Evolutionary conservation across 2,113 vertebrate species (phyloP), one percentile per base, ranked within the genome.

Genomic region (Cyprinodon tularosa): DNA sequence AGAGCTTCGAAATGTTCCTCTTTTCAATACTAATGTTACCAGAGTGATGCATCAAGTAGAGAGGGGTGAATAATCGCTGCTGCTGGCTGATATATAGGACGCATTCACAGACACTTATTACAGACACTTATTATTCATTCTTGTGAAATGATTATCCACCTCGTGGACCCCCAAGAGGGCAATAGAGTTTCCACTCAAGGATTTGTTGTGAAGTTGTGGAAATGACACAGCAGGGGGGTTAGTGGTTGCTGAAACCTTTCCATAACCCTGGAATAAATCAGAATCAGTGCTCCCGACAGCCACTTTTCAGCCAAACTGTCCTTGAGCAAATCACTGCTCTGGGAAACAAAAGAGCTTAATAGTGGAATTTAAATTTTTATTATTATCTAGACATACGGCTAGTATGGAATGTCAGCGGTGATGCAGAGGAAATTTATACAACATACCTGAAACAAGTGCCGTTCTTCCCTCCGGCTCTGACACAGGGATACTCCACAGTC

Each of bases 391-490:
- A 37, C 17, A 66, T 7, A 11, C 37, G 53, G 71, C 6, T 20
- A 20, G 36, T 39, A 15, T 36, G 38, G 65, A 77, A 67, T 12
- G 1, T 57, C 8, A 66, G 39, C 48, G 48, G 53, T 40, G 45
- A 57, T 59, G 7, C 3, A 57, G 44, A 37, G 12, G 22, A 68
- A 4, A 17, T 38, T 1, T 42, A 1, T 14, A 59, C 38, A 64
- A 11, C 92, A 83, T 89, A 94, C 94, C 94, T 94, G 85, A 93
- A 93, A 83, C 94, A 95, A 48, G 86, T 93, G 82, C 89, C 78
- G 66, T 88, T 90, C 80, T 91, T 90, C 60, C 93, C 94, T 22
- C 91, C 92, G 0, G 93, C 76, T 78, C 86, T 83, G 48, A 88
- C 67, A 62, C 94, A 95, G 3, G 93, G 81, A 83, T 95, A 95